phyloP scores from a whole-genome alignment of 2,888 invertebrate genomes.

The Phasia obesa region DNA sequence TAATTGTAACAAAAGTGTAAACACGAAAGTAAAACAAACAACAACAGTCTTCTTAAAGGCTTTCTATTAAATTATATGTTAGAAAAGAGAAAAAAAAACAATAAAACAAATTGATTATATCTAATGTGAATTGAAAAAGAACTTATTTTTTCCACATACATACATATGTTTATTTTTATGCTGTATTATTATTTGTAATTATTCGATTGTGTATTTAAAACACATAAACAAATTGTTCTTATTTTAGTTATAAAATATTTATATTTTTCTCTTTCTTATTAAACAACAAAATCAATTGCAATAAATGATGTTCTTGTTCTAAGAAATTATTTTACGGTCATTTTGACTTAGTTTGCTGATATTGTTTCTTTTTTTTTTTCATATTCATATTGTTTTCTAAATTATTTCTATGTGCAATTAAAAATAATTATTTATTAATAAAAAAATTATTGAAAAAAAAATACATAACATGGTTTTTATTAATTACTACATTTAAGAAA shows the following conservation, averaged over 20 bases:
- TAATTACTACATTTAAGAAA: constrained; percentile 62
- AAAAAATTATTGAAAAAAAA: constrained; percentile 42
- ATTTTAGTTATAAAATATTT: constrained; percentile 3
- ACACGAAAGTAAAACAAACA: constrained; percentile 10
- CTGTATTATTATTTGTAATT: constrained; percentile 70
- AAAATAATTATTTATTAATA: constrained; percentile 61
- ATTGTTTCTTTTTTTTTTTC: constrained; percentile 70
- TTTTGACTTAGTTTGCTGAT: constrained; percentile 72
- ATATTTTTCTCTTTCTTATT: constrained; percentile 17
- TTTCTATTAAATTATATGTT: constrained; percentile 30
- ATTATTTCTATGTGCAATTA: constrained; percentile 73
- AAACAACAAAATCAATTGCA: neutral
- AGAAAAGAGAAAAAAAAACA: constrained; percentile 14
- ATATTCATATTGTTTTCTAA: constrained; percentile 74
- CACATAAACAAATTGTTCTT: constrained; percentile 1
- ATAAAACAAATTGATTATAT: too few species aligned
- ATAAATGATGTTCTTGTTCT: constrained; percentile 26
- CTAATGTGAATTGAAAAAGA: constrained; percentile 25
- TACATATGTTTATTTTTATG: constrained; percentile 54
- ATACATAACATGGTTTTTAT: constrained; percentile 71
- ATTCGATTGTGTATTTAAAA: constrained; percentile 47
- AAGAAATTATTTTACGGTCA: constrained; percentile 13
- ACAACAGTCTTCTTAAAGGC: constrained; percentile 25
- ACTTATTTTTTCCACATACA: constrained; percentile 23
- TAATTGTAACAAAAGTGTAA: constrained; percentile 18